A percentile compares a stretch with the other conserved stretches of the same genome.
phyloP scores from a whole-genome alignment of 2,888 invertebrate genomes.

The Drosophila yooni region DNA sequence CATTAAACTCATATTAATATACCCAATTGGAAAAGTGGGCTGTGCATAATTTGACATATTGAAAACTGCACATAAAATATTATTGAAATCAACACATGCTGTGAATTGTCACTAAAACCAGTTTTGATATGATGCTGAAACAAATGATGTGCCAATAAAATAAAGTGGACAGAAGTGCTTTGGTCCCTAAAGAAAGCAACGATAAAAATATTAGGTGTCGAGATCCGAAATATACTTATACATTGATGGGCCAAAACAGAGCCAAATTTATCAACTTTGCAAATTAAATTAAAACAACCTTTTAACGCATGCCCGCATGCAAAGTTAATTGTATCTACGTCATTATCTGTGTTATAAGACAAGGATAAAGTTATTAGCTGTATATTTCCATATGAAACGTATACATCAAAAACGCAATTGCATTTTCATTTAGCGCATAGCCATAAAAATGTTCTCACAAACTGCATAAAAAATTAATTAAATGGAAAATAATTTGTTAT shows the following conservation, averaged over 20 bases:
- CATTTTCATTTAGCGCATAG: background rate
- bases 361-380: constrained; percentile 4
- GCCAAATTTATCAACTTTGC: background rate
- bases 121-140: constrained; percentile 5
- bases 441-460: constrained; percentile 16
- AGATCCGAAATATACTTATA: background rate
- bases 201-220: background rate
- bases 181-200: background rate
- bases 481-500: constrained; percentile 33
- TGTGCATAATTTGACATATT: constrained; percentile 9
- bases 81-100: constrained; percentile 22
- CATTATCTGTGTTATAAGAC: background rate
- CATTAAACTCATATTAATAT: background rate
- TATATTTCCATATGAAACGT: constrained; percentile 3
- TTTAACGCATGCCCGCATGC: background rate
- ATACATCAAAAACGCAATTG: background rate
- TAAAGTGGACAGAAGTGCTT: background rate
- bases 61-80: background rate
- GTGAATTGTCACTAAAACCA: constrained; percentile 19
- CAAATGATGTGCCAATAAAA: constrained; percentile 19
- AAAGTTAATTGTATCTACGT: background rate
- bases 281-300: background rate
- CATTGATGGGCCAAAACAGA: background rate
- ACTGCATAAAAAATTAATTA: constrained; percentile 50
- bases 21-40: background rate